Percentiles rank a stretch among this genome's conserved stretches.
phyloP scores from a whole-genome alignment of 2,888 invertebrate species.

The Trichopoda pennipes region DNA sequence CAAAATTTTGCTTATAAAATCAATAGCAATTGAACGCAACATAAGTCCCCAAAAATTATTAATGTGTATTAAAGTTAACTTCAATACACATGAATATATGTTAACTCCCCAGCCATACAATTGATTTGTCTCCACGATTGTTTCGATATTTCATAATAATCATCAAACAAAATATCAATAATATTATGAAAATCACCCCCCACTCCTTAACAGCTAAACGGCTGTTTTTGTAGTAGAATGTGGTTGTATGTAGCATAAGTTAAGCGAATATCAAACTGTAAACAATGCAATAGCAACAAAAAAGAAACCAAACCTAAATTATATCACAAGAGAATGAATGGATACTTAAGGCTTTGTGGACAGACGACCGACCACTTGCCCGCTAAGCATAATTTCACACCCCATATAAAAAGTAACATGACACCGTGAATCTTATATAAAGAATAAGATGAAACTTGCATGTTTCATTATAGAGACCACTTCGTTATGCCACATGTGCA shows the following conservation, averaged over 20 bases:
- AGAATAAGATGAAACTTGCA: slow-evolving; percentile 16
- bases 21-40: too few species aligned
- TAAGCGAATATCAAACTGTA: background rate
- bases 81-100: background rate
- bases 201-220: background rate
- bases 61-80: slow-evolving; percentile 4
- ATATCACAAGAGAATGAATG: slow-evolving; percentile 14
- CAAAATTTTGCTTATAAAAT: too few species aligned
- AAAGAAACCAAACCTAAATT: background rate
- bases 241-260: background rate
- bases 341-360: slow-evolving; percentile 38
- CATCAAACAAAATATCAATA: slow-evolving; percentile 53
- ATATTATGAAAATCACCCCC: slow-evolving; percentile 7
- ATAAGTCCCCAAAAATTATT: background rate
- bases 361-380: slow-evolving; percentile 36
- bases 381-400: slow-evolving; percentile 60
- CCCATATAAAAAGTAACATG: slow-evolving; percentile 48
- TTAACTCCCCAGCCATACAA: background rate
- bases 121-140: background rate
- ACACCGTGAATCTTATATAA: slow-evolving; percentile 48
- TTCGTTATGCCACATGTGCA: background rate
- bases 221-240: background rate
- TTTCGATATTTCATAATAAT: slow-evolving; percentile 32
- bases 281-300: background rate
- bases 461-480: background rate